Evolutionary conservation across 2,797 vertebrate genomes (phyloP).

Genomic region (Galagoides demidoff): DNA sequence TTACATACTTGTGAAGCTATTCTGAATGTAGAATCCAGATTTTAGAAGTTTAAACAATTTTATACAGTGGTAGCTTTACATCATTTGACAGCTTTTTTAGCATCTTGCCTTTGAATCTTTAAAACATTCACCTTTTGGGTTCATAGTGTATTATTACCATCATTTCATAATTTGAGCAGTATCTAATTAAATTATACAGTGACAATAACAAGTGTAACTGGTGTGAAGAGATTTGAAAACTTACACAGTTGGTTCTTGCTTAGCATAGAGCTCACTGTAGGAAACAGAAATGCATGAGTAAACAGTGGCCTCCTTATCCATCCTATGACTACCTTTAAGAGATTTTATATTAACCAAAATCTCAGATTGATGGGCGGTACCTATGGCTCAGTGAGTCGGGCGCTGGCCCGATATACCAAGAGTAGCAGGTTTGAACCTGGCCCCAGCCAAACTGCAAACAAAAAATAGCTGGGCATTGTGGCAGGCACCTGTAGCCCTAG

Average conservation of each 20-base stretch:
- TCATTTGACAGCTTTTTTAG: slow-evolving; percentile 8
- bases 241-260: not conserved
- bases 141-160: slow-evolving; percentile 33
- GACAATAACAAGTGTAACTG: slow-evolving; percentile 41
- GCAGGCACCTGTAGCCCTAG: no score
- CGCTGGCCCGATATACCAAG: no score
- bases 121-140: slow-evolving; percentile 14
- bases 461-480: no score
- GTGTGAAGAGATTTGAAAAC: slow-evolving; percentile 49
- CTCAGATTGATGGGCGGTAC: not conserved
- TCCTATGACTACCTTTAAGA: not conserved
- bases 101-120: slow-evolving; percentile 47
- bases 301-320: not conserved
- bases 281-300: not conserved
- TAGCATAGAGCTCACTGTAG: not conserved
- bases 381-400: no score
- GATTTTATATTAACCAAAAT: not conserved
- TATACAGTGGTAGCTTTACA: not conserved
- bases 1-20: slow-evolving; percentile 28
- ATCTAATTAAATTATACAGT: slow-evolving; percentile 67
- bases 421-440: no score
- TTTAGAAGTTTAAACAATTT: slow-evolving; percentile 10
- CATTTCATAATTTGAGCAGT: slow-evolving; percentile 50
- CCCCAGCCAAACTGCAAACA: no score
- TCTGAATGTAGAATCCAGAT: not conserved